A percentile compares a stretch with the other conserved stretches of the same genome.
Conservation (phyloP, 1,140 invertebrate genomes). For the Tyrophagus putrescentiae region DNA sequence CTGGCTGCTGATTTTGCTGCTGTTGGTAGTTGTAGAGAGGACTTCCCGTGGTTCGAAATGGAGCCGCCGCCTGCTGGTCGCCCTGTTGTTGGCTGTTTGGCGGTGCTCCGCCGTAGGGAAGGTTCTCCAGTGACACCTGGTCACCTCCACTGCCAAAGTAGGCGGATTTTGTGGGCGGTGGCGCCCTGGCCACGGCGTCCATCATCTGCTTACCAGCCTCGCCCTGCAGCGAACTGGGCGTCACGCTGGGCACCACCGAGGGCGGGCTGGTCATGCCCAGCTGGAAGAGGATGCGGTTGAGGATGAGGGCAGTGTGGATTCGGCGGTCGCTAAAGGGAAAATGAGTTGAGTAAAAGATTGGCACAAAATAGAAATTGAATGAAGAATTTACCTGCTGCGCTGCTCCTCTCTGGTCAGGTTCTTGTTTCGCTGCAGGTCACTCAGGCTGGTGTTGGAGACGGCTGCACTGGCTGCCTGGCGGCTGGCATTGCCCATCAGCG, state of each 20-base stretch:
- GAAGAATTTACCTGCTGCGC: not conserved
- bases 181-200: not conserved
- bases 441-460: not conserved
- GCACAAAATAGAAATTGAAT: too few relatives aligned
- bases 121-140: too few relatives aligned
- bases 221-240: not conserved
- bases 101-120: not conserved
- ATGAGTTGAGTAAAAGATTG: too few relatives aligned
- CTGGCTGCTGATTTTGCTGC: not conserved
- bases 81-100: slow-evolving; percentile 1
- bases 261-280: not conserved
- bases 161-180: not conserved
- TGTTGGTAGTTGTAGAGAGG: not conserved
- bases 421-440: not conserved
- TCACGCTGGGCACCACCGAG: not conserved
- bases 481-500: not conserved
- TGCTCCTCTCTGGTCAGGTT: not conserved
- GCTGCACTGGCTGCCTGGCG: not conserved
- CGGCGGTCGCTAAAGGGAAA: not conserved
- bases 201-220: not conserved
- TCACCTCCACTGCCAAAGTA: not conserved
- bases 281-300: not conserved
- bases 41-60: not conserved
- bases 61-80: not conserved
- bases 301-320: not conserved